A percentile compares a stretch with the other conserved stretches of the same genome.
Evolutionary conservation across 1,140 invertebrate species (phyloP).

Genomic region (Drosophila truncata): DNA sequence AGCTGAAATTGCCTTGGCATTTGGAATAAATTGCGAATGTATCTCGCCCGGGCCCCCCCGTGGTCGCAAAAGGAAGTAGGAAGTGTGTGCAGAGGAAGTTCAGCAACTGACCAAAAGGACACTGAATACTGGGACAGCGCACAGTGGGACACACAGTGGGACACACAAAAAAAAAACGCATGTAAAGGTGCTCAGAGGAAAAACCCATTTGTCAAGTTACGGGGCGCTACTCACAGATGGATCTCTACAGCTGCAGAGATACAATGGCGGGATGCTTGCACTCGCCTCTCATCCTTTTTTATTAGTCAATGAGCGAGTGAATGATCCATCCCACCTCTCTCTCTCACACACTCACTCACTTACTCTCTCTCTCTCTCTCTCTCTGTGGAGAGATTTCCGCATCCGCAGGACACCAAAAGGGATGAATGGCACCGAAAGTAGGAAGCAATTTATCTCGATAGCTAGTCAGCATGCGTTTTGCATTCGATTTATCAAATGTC

Average conservation of each 20-base stretch:
- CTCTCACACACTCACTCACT: no score
- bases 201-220: conserved; percentile 79
- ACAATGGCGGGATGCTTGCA: conserved; percentile 9
- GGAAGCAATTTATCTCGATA: conserved; percentile 63
- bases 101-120: conserved; percentile 35
- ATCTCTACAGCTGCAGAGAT: conserved; percentile 54
- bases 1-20: conserved; percentile 65
- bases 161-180: background rate
- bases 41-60: conserved; percentile 49
- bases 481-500: conserved; percentile 41
- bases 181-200: conserved; percentile 11
- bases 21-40: conserved; percentile 81
- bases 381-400: background rate
- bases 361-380: background rate
- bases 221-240: conserved; percentile 38
- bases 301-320: conserved; percentile 67
- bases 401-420: background rate
- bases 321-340: conserved; percentile 67
- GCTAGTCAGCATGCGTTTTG: conserved; percentile 54
- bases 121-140: conserved; percentile 15
- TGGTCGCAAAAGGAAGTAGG: conserved; percentile 70
- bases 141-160: conserved; percentile 62
- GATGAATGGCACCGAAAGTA: conserved; percentile 37
- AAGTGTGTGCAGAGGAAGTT: conserved; percentile 70
- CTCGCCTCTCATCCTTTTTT: conserved; percentile 53